A percentile compares a stretch with the other conserved stretches of the same genome.
Evolutionary conservation across 2,888 invertebrate species (phyloP).

Genomic region (Thereva nobilitata): DNA sequence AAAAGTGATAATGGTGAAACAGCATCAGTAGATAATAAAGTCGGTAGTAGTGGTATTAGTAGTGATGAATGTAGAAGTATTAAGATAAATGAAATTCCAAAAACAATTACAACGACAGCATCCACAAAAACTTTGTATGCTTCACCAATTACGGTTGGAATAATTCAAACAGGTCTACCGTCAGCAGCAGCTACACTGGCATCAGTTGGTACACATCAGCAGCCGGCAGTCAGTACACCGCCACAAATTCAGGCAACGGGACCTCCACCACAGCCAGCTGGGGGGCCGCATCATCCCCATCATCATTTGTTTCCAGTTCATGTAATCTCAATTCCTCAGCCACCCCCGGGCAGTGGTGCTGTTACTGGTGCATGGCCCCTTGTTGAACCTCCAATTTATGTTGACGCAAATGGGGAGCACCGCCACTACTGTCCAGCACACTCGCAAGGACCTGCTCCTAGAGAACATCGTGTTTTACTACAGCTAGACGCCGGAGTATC

Average conservation of each 20-base stretch:
- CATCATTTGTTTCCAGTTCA: constrained; percentile 62
- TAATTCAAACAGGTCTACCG: constrained; percentile 35
- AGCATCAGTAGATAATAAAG: background rate
- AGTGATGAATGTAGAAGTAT: constrained; percentile 21
- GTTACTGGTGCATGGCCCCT: constrained; percentile 55
- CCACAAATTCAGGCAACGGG: constrained; percentile 60
- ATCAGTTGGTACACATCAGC: constrained; percentile 40
- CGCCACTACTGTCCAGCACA: constrained; percentile 59
- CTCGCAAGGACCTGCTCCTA: constrained; percentile 52
- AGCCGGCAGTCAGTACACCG: constrained; percentile 43
- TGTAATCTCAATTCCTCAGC: constrained; percentile 57
- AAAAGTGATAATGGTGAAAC: background rate
- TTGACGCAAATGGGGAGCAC: constrained; percentile 65
- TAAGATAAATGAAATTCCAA: constrained; percentile 22
- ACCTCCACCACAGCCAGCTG: constrained; percentile 58
- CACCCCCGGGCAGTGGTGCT: constrained; percentile 53
- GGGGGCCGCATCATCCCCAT: constrained; percentile 59
- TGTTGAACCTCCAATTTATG: constrained; percentile 63
- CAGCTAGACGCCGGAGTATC: constrained; percentile 79
- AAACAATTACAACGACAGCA: constrained; percentile 42
- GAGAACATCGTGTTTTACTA: constrained; percentile 73
- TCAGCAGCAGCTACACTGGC: constrained; percentile 36
- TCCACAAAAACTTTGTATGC: constrained; percentile 23
- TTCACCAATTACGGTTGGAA: constrained; percentile 11
- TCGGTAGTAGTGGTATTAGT: background rate